phyloP scores from a whole-genome alignment of 1,140 invertebrate species.

The Eumaeus atala region DNA sequence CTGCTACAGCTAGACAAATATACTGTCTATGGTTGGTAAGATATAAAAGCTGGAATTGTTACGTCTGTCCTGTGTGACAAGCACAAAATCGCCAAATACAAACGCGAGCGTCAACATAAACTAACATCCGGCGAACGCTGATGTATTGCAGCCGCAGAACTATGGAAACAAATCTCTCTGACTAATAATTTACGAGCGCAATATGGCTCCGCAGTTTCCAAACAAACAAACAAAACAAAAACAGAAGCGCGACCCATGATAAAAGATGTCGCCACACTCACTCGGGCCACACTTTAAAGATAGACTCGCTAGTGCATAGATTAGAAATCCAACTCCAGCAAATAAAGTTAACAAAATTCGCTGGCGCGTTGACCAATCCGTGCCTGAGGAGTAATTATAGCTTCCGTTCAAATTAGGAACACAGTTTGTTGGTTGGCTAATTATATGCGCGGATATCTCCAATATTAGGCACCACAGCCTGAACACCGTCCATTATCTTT shows the following conservation, averaged over 20 bases:
- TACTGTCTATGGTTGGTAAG: constrained; percentile 34
- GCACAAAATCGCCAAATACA: constrained; percentile 59
- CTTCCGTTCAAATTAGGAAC: constrained; percentile 60
- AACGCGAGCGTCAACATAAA: constrained; percentile 63
- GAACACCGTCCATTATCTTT: constrained; percentile 33
- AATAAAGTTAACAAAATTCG: constrained; percentile 34
- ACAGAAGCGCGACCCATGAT: constrained; percentile 59
- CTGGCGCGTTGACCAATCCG: constrained; percentile 41
- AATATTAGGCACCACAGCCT: constrained; percentile 37
- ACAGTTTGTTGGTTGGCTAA: constrained; percentile 42
- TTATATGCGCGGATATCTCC: constrained; percentile 39
- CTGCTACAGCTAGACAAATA: constrained; percentile 28
- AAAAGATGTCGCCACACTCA: constrained; percentile 64
- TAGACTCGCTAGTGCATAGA: constrained; percentile 56
- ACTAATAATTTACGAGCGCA: constrained; percentile 67
- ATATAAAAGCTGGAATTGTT: constrained; percentile 48
- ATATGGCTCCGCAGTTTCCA: constrained; percentile 59
- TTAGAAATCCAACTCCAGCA: constrained; percentile 43
- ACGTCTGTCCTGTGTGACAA: constrained; percentile 53
- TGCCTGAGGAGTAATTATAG: constrained; percentile 53
- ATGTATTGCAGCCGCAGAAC: constrained; percentile 67
- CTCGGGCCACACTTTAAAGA: constrained; percentile 62
- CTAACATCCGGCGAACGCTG: constrained; percentile 64
- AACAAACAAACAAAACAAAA: constrained; percentile 61
- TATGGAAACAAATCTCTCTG: constrained; percentile 70